Evolutionary conservation across 2,888 invertebrate genomes (phyloP), one percentile per base, ranked within the genome.

Genomic region (Agrochola circellaris): DNA sequence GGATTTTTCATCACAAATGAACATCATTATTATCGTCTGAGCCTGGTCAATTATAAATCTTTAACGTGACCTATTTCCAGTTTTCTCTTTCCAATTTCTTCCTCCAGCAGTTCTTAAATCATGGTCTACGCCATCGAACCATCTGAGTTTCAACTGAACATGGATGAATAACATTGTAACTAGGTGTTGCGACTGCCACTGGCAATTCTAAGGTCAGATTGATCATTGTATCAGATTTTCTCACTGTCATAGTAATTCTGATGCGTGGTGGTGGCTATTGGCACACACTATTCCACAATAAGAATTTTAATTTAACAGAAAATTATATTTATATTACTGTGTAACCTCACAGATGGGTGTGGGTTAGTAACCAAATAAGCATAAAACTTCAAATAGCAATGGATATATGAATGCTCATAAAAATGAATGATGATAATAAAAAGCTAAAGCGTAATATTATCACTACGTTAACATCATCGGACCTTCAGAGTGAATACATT

Each of bases 401-500:
- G 6, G 20, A 17, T 80, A 62, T 62, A 56, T 65, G 51, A 45
- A 30, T 20, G 20, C 17, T 15, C 42, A 13, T 67, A 64, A 58
- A 66, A 68, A 58, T 30, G 38, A 13, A 56, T 48, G 48, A 23
- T 69, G 17, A 66, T 23, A 56, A 58, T 82, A 77, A 66, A 72
- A 70, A 62, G 17, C 26, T 60, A 58, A 83, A 70, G 34, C 56
- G 42, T 70, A 61, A 77, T 64, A 75, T 79, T 70, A 77, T 71
- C 56, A 83, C 51, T 20, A n/a, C 51, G 34, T 67, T 60, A 73
- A 64, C 72, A 60, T n/a, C 60, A 76, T 23, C 65, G 65, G 67
- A 80, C 75, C 84, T 80, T 82, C 85, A 51, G 38, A 42, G 34
- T 84, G 48, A 84, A 71, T 68, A 84, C 0, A 82, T 51, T 82